Evolutionary conservation across 2,888 invertebrate species (phyloP), one percentile per base, ranked within the genome.

Genomic region (Frankliniella intonsa): DNA sequence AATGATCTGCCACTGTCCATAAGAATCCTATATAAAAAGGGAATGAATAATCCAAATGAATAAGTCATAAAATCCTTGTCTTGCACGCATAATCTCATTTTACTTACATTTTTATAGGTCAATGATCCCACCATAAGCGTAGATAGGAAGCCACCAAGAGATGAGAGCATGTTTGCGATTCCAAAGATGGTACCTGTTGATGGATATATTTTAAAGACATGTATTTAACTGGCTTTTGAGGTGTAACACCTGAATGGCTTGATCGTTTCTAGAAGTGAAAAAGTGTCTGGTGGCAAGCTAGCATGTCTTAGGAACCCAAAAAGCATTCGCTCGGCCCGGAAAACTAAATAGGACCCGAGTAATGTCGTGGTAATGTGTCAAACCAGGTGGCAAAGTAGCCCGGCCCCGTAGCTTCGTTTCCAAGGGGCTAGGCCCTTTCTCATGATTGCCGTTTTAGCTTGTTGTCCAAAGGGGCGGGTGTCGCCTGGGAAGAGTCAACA

Each of bases 101-200:
- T 82, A 88, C 91, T 91, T 88, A 93, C 93, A 85, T 94, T 91
- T 14, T 92, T 88, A 83, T 92, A 91, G 0, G 95, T 95, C 38
- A 96, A 89, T 81, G 91, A 90, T 19, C 94, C 95, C 38, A 95
- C 95, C 91, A 95, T 94, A 88, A 92, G 92, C 0, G 95, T 93
- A 12, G 95, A 95, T 0, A 96, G 87, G 89, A 93, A 95, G 0
- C 96, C 96, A 11, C 95, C 94, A 81, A 94, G 90, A 0, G 95
- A 95, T 0, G 95, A 95, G 82, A 95, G 88, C 0, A 95, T 95
- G 86, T 96, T 96, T n/a, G 95, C 95, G 89, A 96, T 89, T 69
- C 96, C 96, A 87, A 96, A 95, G 84, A 96, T 95, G 1, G 96
- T 96, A 0, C 96, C 94, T 87, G 83, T 22, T 9, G 69, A 51